Evolutionary conservation across 2,888 invertebrate species (phyloP).

Genomic region (Luffia ferchaultella): DNA sequence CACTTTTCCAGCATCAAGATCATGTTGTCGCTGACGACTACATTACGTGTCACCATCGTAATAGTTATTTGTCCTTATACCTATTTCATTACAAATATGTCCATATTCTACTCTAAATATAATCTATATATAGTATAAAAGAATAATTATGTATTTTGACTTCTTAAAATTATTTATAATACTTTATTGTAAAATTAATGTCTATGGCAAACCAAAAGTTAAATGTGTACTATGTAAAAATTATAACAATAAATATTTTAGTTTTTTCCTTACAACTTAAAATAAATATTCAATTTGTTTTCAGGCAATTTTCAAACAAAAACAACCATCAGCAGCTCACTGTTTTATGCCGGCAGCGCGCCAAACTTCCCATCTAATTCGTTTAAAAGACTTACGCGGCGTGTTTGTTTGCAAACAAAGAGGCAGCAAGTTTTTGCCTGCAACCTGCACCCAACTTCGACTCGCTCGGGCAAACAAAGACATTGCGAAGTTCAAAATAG

Average conservation of each 20-base stretch:
- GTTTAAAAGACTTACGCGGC: not conserved
- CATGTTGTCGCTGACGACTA: too few relatives aligned
- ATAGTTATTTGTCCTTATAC: too few relatives aligned
- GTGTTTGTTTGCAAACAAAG: not conserved
- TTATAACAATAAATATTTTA: not conserved
- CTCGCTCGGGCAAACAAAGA: not conserved
- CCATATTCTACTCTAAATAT: not conserved
- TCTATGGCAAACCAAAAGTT: not conserved
- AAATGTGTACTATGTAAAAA: too few relatives aligned
- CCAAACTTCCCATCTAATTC: not conserved
- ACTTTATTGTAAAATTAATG: not conserved
- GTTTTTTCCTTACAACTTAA: not conserved
- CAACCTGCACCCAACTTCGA: not conserved
- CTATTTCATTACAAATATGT: too few relatives aligned
- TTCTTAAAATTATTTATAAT: not conserved
- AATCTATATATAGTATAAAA: not conserved
- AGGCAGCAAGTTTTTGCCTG: not conserved
- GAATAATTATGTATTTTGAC: not conserved
- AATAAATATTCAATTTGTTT: not conserved
- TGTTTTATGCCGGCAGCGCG: not conserved
- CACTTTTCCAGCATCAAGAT: too few relatives aligned
- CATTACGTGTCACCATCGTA: too few relatives aligned
- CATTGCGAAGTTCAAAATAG: not conserved
- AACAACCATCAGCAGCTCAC: not conserved
- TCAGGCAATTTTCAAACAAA: not conserved